Base-by-base conservation (phyloP, 1,140 invertebrate species). In the Condylostylus longicornis region DNA sequence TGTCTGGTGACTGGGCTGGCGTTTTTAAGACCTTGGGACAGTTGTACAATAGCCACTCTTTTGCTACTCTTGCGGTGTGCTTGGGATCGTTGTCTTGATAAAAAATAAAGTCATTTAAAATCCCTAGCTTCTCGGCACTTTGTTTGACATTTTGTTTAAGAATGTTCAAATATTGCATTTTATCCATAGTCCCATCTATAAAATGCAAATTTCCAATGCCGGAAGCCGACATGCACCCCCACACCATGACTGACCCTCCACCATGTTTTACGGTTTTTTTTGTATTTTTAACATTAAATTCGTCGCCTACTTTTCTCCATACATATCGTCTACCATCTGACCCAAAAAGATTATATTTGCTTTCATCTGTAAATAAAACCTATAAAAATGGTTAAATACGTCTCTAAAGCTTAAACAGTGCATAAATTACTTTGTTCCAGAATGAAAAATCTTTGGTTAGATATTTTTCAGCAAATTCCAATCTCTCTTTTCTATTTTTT, bases 71-170 rank as follows among this genome's bases (percentile, higher is more conserved):
- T 13, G 28, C 13, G 8, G 44, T 48, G 33, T 48, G 46, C 28
- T 50, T 50, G 10, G 48, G 49, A 32, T 46, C 45, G 39, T 53
- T 51, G 32, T 53, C 47, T n/a, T 51, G 47, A 33, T 48, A 41
- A 33, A 48, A 50, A 8, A 41, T 38, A 32, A 42, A 47, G 30
- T 18, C 31, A 20, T 42, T 12, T 23, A 45, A 41, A 42, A 51
- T 43, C 15, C 42, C 25, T 33, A 35, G 19, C 20, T 42, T 42
- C 15, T 30, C 38, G 28, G 15, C 15, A 38, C 27, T 38, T 38
- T 45, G 19, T 35, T 40, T 17, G 37, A 31, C 31, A 49, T 48
- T 15, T 18, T 29, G 15, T 33, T 42, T 38, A 35, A 50, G 21
- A 21, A 50, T 47, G 15, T 46, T 18, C 29, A 43, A 10, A 27